Percentiles rank a stretch among this genome's conserved stretches.
Conservation (phyloP, 2,888 invertebrate species). For the Diplolepis rosae region DNA sequence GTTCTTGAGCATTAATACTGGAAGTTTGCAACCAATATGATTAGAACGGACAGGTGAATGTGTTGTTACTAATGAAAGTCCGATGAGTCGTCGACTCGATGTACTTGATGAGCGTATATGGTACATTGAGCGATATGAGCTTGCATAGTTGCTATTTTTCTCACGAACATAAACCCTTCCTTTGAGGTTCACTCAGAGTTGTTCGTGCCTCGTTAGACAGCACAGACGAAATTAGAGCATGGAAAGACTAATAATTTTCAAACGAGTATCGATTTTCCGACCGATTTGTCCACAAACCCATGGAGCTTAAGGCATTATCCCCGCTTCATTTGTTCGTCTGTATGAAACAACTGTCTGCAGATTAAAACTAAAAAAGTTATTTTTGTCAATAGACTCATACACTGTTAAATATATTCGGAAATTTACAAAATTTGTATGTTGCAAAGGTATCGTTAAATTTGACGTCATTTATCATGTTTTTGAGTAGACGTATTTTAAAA, state of each 20-base stretch:
- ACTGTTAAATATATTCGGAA: too few species aligned
- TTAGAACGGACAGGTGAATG: slow-evolving; percentile 3
- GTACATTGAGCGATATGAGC: slow-evolving; percentile 28
- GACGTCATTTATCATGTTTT: too few species aligned
- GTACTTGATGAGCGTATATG: not conserved
- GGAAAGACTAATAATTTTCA: slow-evolving; percentile 16
- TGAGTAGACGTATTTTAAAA: too few species aligned
- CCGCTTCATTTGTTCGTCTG: slow-evolving; percentile 32
- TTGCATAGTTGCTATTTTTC: slow-evolving; percentile 14
- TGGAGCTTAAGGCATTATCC: slow-evolving; percentile 31
- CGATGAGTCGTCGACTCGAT: slow-evolving; percentile 19
- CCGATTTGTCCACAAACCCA: slow-evolving; percentile 40
- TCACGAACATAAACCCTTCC: not conserved
- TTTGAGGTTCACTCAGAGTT: slow-evolving; percentile 13
- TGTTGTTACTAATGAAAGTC: slow-evolving; percentile 12
- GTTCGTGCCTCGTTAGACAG: slow-evolving; percentile 26
- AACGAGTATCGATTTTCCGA: slow-evolving; percentile 40
- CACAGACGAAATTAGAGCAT: slow-evolving; percentile 25
- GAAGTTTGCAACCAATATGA: not conserved
- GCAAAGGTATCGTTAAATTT: too few species aligned
- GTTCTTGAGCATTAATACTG: not conserved
- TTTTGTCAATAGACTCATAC: too few species aligned
- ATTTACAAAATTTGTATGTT: too few species aligned
- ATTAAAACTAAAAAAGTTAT: not conserved
- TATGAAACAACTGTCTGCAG: slow-evolving; percentile 27